These are phyloP conservation scores for Archivesica marissinica DNA, from an alignment of 1,140 invertebrate species.

Conservation along the genomic window DNA sequence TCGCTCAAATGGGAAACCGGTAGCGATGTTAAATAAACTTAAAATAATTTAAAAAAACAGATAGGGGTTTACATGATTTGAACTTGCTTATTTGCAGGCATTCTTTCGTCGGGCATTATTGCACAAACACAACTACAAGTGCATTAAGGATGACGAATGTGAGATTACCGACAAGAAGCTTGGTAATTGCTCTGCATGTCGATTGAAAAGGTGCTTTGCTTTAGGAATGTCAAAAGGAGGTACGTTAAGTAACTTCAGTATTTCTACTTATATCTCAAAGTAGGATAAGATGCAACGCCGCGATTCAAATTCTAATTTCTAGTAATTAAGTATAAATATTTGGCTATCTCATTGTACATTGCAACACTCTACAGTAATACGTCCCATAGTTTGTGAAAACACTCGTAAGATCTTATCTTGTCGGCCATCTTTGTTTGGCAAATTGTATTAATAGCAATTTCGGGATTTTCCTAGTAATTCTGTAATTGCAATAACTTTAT, in stretches of 20 bases:
- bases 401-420: no score
- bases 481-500: no score
- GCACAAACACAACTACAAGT: constrained; percentile 75
- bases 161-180: constrained; percentile 73
- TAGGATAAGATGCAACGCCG: not conserved
- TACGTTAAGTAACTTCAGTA: constrained; percentile 46
- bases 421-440: no score
- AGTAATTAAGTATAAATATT: not conserved
- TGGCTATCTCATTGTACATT: no score
- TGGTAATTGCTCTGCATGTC: constrained; percentile 78
- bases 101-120: constrained; percentile 80
- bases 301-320: not conserved
- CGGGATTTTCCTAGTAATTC: no score
- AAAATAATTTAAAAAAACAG: no score
- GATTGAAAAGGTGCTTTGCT: constrained; percentile 77
- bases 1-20: no score
- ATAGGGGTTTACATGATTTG: no score
- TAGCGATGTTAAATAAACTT: no score
- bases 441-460: no score
- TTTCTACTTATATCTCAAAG: not conserved
- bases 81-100: constrained; percentile 67
- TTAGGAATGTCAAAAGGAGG: constrained; percentile 82
- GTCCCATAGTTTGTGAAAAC: no score
- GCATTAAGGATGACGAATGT: constrained; percentile 71
- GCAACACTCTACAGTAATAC: no score